Percentiles rank a stretch among this genome's conserved stretches.
These are phyloP conservation scores for Turritopsis rubra DNA, from an alignment of 30 jellyfish, hydroid and myxozoan genomes.

Conservation along the genomic window DNA sequence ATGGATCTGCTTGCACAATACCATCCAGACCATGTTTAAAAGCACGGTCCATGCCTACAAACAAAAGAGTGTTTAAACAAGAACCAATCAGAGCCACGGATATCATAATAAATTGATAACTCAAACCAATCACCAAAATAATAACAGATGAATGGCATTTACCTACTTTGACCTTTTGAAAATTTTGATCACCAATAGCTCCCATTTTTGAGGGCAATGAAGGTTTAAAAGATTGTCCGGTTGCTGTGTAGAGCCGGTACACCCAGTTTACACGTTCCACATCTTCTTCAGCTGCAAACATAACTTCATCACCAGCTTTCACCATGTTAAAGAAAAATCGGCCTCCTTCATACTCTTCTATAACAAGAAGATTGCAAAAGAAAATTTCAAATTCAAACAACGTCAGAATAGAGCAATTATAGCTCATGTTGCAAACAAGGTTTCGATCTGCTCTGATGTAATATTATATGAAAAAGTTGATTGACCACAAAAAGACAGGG, in stretches of 20 bases:
- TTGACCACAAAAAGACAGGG: too few relatives aligned
- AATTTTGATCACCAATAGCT: conserved; percentile 6
- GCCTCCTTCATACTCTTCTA: conserved; percentile 76
- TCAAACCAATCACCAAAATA: not conserved
- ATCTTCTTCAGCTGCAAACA: conserved; percentile 82
- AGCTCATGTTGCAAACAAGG: too few relatives aligned
- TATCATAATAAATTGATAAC: not conserved
- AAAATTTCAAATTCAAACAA: not conserved
- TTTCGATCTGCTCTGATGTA: too few relatives aligned
- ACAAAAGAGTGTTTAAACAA: too few relatives aligned
- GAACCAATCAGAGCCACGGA: not conserved
- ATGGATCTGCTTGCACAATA: conserved; percentile 93
- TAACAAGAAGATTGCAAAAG: not conserved
- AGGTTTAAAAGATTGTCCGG: conserved; percentile 91
- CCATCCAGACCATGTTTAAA: conserved; percentile 80
- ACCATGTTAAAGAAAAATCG: conserved; percentile 77
- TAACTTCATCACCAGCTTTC: conserved; percentile 80
- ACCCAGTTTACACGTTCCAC: conserved; percentile 87
- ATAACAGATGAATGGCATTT: not conserved
- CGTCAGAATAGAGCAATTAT: not conserved
- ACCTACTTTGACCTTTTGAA: conserved; percentile 41
- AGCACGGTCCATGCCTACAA: conserved; percentile 82
- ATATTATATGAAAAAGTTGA: too few relatives aligned
- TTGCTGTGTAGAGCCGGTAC: conserved; percentile 67
- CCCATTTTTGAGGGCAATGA: conserved; percentile 59